Percentiles rank a stretch among this genome's conserved stretches.
phyloP scores from a whole-genome alignment of 2,113 vertebrate genomes.

The Phylloscopus whistleri region DNA sequence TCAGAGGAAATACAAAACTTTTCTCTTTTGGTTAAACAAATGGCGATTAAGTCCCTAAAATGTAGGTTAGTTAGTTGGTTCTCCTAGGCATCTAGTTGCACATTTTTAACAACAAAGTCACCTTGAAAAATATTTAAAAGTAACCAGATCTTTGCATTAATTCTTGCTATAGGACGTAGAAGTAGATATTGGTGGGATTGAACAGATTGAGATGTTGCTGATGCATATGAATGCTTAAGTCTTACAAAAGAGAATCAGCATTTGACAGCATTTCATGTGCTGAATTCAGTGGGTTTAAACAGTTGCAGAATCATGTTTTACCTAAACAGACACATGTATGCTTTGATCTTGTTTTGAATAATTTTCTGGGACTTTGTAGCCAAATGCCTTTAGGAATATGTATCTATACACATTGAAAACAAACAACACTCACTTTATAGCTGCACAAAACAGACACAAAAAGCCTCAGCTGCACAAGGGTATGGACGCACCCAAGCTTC shows the following conservation, averaged over 20 bases:
- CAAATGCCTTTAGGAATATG: constrained; percentile 40
- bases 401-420: constrained; percentile 50
- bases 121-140: neutral
- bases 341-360: neutral
- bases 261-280: neutral
- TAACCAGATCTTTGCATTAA: neutral
- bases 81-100: neutral
- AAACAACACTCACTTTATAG: constrained; percentile 53
- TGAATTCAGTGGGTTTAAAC: neutral
- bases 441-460: constrained; percentile 36
- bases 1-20: neutral
- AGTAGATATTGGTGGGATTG: neutral
- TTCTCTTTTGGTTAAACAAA: neutral
- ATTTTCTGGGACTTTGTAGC: constrained; percentile 13
- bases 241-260: neutral
- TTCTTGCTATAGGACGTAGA: neutral
- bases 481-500: neutral
- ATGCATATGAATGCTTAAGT: neutral
- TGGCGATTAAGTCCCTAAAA: accelerated
- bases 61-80: neutral
- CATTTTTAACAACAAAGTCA: neutral
- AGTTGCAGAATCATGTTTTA: neutral
- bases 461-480: constrained; percentile 26
- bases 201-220: neutral
- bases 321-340: neutral